Evolutionary conservation across 2,888 invertebrate species (phyloP).

Genomic region (Drosophila falleni): DNA sequence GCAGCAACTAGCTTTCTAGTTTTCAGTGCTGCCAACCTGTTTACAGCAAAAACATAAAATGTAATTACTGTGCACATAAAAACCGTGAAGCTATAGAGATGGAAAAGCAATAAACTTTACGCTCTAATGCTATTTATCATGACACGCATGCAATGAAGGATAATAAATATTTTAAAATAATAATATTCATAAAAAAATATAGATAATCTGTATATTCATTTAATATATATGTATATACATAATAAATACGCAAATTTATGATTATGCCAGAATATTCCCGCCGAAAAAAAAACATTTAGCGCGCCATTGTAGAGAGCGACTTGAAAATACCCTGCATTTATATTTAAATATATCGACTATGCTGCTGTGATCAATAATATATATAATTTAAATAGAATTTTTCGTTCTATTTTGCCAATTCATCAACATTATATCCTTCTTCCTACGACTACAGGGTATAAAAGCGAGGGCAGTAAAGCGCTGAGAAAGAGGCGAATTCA

Average conservation of each 20-base stretch:
- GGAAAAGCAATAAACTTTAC: conserved; percentile 33
- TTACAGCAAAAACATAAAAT: conserved; percentile 23
- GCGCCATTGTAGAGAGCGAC: background rate
- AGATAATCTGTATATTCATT: conserved; percentile 58
- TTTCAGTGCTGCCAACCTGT: conserved; percentile 29
- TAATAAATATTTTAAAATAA: conserved; percentile 6
- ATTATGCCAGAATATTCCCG: conserved; percentile 24
- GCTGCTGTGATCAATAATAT: no score
- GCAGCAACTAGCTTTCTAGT: conserved; percentile 14
- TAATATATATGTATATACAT: conserved; percentile 23
- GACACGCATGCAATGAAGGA: background rate
- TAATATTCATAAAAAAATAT: conserved; percentile 1
- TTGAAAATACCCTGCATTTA: background rate
- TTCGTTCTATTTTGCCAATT: background rate
- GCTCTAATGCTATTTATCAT: conserved; percentile 29
- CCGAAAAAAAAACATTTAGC: conserved; percentile 4
- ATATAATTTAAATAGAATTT: no score
- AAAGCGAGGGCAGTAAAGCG: background rate
- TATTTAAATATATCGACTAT: no score
- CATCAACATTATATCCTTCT: background rate
- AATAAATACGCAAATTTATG: conserved; percentile 36
- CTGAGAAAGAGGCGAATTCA: conserved; percentile 10
- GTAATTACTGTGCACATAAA: conserved; percentile 30
- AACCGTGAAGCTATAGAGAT: conserved; percentile 16
- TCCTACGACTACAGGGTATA: background rate